phyloP scores from a whole-genome alignment of 2,888 invertebrate species.

The Sceliomorpha sp. region DNA sequence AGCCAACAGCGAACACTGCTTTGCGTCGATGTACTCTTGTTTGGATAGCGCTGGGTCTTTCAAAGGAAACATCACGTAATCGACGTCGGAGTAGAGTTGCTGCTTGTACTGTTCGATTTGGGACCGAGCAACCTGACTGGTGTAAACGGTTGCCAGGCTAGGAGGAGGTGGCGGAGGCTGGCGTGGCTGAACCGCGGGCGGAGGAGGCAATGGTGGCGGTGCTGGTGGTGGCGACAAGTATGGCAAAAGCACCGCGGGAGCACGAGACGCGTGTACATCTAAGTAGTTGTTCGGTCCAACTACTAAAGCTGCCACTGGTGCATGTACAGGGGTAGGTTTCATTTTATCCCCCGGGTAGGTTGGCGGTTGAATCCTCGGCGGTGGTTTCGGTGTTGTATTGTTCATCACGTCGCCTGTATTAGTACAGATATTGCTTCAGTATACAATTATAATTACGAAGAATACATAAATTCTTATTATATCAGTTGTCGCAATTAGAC shows the following conservation, averaged over 20 bases:
- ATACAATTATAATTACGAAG: no score
- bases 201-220: slow-evolving; percentile 83
- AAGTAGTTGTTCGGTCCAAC: slow-evolving; percentile 84
- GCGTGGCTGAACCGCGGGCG: slow-evolving; percentile 81
- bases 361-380: slow-evolving; percentile 80
- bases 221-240: slow-evolving; percentile 84
- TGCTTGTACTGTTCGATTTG: slow-evolving; percentile 94
- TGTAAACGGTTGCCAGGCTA: slow-evolving; percentile 87
- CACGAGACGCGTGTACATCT: slow-evolving; percentile 83
- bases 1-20: slow-evolving; percentile 88
- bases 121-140: slow-evolving; percentile 86
- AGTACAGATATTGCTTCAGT: no score
- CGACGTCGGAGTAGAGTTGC: slow-evolving; percentile 94
- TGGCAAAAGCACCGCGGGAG: slow-evolving; percentile 81
- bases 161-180: slow-evolving; percentile 85
- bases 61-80: slow-evolving; percentile 94
- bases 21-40: slow-evolving; percentile 94
- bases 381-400: slow-evolving; percentile 83
- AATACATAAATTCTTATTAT: no score
- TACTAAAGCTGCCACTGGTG: slow-evolving; percentile 82
- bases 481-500: no score
- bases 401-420: slow-evolving; percentile 11
- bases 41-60: slow-evolving; percentile 94
- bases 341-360: slow-evolving; percentile 80
- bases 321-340: slow-evolving; percentile 79